Conservation (phyloP, 2,888 invertebrate species). For the Parascotia fuliginaria region DNA sequence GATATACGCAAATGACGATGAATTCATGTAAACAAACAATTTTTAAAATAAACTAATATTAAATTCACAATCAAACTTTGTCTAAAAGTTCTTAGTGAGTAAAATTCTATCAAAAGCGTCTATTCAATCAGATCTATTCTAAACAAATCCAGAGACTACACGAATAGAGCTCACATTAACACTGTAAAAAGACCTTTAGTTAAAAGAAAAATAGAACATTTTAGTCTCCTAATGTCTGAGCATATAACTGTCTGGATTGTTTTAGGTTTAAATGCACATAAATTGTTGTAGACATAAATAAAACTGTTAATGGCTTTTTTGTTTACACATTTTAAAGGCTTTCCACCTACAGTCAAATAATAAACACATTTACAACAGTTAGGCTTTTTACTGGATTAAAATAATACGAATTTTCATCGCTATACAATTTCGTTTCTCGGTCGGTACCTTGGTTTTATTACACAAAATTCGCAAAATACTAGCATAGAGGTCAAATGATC, state of each 20-base stretch:
- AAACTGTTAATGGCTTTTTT: constrained; percentile 3
- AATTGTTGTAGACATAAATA: not conserved
- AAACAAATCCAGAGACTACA: constrained; percentile 31
- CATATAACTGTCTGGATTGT: constrained; percentile 3
- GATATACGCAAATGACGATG: too few species aligned
- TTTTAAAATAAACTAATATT: not conserved
- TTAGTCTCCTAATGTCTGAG: constrained; percentile 15
- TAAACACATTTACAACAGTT: not conserved
- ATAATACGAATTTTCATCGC: too few species aligned
- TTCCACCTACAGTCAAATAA: not conserved
- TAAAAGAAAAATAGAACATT: constrained; percentile 18
- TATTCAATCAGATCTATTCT: constrained; percentile 19
- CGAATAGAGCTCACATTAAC: constrained; percentile 16
- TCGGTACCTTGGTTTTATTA: too few species aligned
- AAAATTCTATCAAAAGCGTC: constrained; percentile 4
- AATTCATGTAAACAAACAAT: not conserved
- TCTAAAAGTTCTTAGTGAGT: not conserved
- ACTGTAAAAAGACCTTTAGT: constrained; percentile 20
- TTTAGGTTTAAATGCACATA: constrained; percentile 6
- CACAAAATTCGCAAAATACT: too few species aligned
- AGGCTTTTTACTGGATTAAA: not conserved
- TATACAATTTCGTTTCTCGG: too few species aligned
- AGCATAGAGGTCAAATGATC: too few species aligned
- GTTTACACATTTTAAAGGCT: not conserved
- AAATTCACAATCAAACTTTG: not conserved